Percentiles rank a stretch among this genome's conserved stretches.
Evolutionary conservation across 2,113 vertebrate species (phyloP).

Genomic region (Pampusana beccarii): DNA sequence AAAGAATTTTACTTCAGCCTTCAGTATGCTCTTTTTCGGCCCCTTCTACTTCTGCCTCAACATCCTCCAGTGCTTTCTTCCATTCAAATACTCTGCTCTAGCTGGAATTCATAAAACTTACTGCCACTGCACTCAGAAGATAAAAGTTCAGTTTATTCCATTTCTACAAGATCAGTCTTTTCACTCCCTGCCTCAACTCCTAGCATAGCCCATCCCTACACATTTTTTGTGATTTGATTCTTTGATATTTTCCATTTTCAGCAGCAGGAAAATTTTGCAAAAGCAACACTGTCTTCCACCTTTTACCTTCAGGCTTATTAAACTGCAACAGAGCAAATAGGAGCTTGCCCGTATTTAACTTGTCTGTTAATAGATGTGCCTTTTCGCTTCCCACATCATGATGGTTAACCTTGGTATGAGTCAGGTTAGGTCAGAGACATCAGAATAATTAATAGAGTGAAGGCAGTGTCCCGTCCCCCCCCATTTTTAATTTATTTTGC

Average conservation of each 20-base stretch:
- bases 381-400: neutral
- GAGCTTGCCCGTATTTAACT: neutral
- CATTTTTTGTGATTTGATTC: neutral
- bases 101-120: neutral
- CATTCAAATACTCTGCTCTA: neutral
- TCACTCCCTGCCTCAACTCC: neutral
- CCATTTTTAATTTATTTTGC: slow-evolving; percentile 7
- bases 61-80: neutral
- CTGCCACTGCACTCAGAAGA: neutral
- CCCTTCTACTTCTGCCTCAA: neutral
- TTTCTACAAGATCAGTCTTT: neutral
- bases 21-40: neutral
- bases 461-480: no score
- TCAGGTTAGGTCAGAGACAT: neutral
- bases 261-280: neutral
- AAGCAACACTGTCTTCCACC: neutral
- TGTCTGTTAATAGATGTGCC: neutral
- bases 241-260: neutral
- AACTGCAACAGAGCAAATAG: neutral
- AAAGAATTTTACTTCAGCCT: neutral
- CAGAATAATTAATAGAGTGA: neutral
- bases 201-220: neutral
- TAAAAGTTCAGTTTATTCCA: neutral
- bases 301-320: slow-evolving; percentile 3
- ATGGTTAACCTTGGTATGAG: neutral